A percentile compares a stretch with the other conserved stretches of the same genome.
These are phyloP conservation scores for Oreochromis grahami DNA, from an alignment of 2,797 vertebrate species.

Conservation along the genomic window DNA sequence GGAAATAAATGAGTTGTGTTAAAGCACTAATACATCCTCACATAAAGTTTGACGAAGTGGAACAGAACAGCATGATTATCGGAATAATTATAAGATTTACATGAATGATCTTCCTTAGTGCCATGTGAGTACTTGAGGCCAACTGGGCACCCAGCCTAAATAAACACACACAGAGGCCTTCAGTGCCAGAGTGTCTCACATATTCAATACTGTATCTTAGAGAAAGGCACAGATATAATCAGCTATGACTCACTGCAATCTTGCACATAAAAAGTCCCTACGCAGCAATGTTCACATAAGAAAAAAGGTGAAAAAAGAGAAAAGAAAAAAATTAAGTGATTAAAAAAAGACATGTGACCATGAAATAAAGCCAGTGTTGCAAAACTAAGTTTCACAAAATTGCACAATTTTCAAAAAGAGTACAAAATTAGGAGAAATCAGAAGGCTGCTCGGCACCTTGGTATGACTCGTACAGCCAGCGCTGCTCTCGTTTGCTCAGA, in stretches of 20 bases:
- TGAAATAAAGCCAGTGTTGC: not conserved
- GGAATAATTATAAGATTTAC: constrained; percentile 14
- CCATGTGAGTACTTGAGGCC: constrained; percentile 12
- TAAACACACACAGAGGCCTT: constrained; percentile 6
- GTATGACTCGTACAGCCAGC: not conserved
- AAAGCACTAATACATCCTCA: not conserved
- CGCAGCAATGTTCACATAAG: not conserved
- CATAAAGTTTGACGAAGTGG: constrained; percentile 7
- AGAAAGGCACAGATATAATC: not conserved
- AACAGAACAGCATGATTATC: constrained; percentile 15
- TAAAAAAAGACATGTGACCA: not conserved
- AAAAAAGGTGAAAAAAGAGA: not conserved
- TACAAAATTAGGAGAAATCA: not conserved
- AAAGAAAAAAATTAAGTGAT: not conserved
- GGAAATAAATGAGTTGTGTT: constrained; percentile 10
- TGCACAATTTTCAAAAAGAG: not conserved
- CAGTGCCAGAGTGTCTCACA: not conserved
- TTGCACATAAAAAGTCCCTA: not conserved
- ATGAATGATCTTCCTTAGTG: not conserved
- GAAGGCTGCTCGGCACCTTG: not conserved
- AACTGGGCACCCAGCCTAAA: constrained; percentile 13
- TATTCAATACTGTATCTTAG: not conserved
- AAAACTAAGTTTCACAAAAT: not conserved
- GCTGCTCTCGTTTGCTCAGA: not conserved
- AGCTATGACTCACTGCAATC: not conserved